Percentiles rank a stretch among this genome's conserved stretches.
Conservation (phyloP, 2,797 vertebrate species). For the Coreius guichenoti region DNA sequence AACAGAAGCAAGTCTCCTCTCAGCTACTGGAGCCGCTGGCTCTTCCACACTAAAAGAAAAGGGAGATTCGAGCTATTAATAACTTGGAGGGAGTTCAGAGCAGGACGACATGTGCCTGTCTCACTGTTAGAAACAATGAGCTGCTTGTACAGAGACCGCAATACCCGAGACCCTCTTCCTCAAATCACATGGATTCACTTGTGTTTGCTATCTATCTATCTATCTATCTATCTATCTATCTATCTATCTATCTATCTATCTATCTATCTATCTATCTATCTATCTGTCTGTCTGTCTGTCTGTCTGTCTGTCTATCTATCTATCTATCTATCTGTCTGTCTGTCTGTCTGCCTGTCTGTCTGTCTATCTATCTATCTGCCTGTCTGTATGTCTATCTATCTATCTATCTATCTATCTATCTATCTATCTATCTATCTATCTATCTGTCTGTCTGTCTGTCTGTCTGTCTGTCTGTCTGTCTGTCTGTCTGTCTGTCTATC, state of each 20-base stretch:
- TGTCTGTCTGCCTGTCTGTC: not conserved
- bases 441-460: not conserved
- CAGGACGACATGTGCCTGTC: slow-evolving; percentile 67
- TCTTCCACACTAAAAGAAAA: slow-evolving; percentile 52
- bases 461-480: not conserved
- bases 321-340: not conserved
- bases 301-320: not conserved
- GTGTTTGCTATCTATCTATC: not conserved
- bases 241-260: not conserved
- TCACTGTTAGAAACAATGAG: slow-evolving; percentile 68
- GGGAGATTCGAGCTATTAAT: slow-evolving; percentile 63
- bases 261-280: not conserved
- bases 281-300: not conserved
- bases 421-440: not conserved
- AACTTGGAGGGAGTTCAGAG: slow-evolving; percentile 61
- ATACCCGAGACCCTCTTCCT: slow-evolving; percentile 10
- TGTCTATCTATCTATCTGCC: not conserved
- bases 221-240: not conserved
- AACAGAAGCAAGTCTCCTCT: slow-evolving; percentile 12
- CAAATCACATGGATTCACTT: slow-evolving; percentile 1
- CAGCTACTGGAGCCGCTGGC: slow-evolving; percentile 32
- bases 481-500: not conserved
- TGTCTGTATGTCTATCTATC: not conserved
- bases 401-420: not conserved
- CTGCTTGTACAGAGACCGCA: slow-evolving; percentile 52